Evolutionary conservation across 2,888 invertebrate genomes (phyloP).

Genomic region (Catocala nupta): DNA sequence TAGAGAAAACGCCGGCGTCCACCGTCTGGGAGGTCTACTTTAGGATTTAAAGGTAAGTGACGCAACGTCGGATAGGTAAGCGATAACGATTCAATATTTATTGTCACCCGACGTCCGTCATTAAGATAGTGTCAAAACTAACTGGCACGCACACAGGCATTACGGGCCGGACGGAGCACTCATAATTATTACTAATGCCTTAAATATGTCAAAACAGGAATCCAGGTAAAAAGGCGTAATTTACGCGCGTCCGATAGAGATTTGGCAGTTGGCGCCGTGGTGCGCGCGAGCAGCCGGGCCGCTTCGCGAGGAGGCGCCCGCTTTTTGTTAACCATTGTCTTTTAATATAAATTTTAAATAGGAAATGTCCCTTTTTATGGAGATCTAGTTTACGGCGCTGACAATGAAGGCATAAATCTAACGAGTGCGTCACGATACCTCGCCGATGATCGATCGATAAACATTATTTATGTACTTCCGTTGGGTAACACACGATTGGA

Average conservation of each 20-base stretch:
- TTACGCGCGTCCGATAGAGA: constrained; percentile 87
- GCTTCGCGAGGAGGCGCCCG: constrained; percentile 82
- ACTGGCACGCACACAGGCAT: constrained; percentile 77
- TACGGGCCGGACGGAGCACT: constrained; percentile 79
- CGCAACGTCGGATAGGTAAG: constrained; percentile 76
- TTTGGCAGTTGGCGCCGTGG: constrained; percentile 87
- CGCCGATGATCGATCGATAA: constrained; percentile 86
- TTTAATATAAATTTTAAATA: constrained; percentile 87
- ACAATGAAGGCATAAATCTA: constrained; percentile 87
- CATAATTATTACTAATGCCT: constrained; percentile 88
- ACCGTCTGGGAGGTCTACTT: constrained; percentile 82
- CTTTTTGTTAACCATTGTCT: constrained; percentile 87
- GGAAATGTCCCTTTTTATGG: constrained; percentile 87
- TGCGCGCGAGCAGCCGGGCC: constrained; percentile 63
- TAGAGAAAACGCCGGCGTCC: constrained; percentile 32
- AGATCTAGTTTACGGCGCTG: constrained; percentile 87
- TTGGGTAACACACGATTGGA: constrained; percentile 68
- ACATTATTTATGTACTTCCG: constrained; percentile 87
- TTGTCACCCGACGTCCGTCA: constrained; percentile 85
- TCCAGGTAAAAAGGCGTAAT: constrained; percentile 88
- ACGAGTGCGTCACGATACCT: constrained; percentile 78
- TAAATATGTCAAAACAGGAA: constrained; percentile 88
- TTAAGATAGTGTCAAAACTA: constrained; percentile 87
- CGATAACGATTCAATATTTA: constrained; percentile 86
- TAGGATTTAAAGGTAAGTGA: constrained; percentile 74